Evolutionary conservation across 2,797 vertebrate genomes (phyloP).

Genomic region (Bradypus variegatus): DNA sequence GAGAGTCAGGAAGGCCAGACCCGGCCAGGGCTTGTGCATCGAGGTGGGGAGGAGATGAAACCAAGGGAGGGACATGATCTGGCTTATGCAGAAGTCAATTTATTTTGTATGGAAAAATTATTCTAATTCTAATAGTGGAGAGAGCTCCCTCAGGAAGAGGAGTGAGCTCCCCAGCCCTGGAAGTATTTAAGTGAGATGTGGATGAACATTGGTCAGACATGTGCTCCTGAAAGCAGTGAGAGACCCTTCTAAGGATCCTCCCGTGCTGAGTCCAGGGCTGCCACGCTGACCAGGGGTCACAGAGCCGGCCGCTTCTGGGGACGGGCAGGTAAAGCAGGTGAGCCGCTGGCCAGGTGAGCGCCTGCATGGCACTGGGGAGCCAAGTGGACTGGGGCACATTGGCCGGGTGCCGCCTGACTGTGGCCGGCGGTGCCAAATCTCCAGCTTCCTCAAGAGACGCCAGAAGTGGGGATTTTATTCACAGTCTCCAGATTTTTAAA

Average conservation of each 20-base stretch:
- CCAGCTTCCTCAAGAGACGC: not conserved
- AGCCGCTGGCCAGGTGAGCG: not conserved
- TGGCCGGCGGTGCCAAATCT: not conserved
- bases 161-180: not conserved
- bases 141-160: not conserved
- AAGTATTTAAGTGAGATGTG: not conserved
- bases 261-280: not conserved
- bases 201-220: not conserved
- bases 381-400: not conserved
- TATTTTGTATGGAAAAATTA: not conserved
- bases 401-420: not conserved
- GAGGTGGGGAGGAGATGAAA: not conserved
- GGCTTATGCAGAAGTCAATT: not conserved
- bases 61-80: not conserved
- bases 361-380: not conserved
- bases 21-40: not conserved
- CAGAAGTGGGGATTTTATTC: not conserved
- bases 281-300: not conserved
- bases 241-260: not conserved
- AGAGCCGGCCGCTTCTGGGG: not conserved
- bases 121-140: not conserved
- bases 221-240: not conserved
- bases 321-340: too few relatives aligned
- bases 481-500: not conserved
- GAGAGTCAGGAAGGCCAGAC: not conserved